Percentiles rank a stretch among this genome's conserved stretches.
These are phyloP conservation scores for Phasia obesa DNA, from an alignment of 2,888 invertebrate genomes.

Conservation along the genomic window DNA sequence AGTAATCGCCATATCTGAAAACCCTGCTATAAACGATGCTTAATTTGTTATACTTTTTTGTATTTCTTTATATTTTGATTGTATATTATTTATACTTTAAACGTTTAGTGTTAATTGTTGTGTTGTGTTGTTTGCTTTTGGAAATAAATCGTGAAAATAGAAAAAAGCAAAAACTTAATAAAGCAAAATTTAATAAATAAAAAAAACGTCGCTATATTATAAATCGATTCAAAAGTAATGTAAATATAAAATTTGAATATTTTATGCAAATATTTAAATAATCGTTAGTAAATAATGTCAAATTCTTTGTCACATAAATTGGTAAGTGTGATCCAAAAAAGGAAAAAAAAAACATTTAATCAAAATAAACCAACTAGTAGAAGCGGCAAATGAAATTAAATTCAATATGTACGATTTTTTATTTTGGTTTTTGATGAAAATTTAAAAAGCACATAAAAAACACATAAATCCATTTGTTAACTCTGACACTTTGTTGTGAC, in stretches of 20 bases:
- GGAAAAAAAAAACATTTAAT: not conserved
- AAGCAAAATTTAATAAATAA: too few species aligned
- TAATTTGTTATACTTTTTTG: slow-evolving; percentile 40
- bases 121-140: slow-evolving; percentile 21
- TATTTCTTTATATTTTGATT: slow-evolving; percentile 32
- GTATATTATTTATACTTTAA: slow-evolving; percentile 30
- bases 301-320: slow-evolving; percentile 65
- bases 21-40: not conserved
- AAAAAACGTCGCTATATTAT: too few species aligned
- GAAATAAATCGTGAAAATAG: not conserved
- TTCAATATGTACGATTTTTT: slow-evolving; percentile 18
- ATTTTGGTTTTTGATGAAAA: not conserved
- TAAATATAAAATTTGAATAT: slow-evolving; percentile 8
- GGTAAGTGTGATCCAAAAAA: slow-evolving; percentile 51
- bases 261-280: slow-evolving; percentile 27
- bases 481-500: slow-evolving; percentile 57
- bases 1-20: too few species aligned
- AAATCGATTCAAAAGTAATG: too few species aligned
- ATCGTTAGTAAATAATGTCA: slow-evolving; percentile 56
- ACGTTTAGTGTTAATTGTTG: slow-evolving; percentile 60
- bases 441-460: not conserved
- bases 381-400: slow-evolving; percentile 11
- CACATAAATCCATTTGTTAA: slow-evolving; percentile 41
- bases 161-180: not conserved
- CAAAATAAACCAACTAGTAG: not conserved